Percentiles rank a stretch among this genome's conserved stretches.
phyloP scores from a whole-genome alignment of 2,888 invertebrate species.

The Coelopa pilipes region DNA sequence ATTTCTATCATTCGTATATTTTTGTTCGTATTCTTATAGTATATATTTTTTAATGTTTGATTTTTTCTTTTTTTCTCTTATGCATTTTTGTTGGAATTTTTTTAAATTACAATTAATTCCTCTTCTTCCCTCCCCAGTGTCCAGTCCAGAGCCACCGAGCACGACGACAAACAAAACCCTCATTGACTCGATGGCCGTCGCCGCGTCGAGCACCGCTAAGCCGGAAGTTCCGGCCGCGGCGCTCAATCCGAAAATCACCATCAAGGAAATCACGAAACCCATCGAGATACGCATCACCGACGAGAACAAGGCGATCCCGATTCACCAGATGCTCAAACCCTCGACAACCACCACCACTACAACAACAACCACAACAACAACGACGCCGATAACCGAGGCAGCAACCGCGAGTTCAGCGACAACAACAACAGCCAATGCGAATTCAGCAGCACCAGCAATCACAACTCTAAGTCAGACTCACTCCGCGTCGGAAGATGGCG shows the following conservation, averaged over 20 bases:
- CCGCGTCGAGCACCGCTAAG: constrained; percentile 40
- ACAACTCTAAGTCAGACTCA: background rate
- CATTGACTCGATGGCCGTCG: constrained; percentile 26
- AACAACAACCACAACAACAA: constrained; percentile 44
- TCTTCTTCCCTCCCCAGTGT: constrained; percentile 8
- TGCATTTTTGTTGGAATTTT: background rate
- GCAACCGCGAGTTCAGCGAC: constrained; percentile 39
- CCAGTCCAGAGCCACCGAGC: constrained; percentile 19
- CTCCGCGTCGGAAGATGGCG: background rate
- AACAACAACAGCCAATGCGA: constrained; percentile 36
- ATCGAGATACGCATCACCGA: constrained; percentile 65
- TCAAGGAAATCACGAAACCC: constrained; percentile 66
- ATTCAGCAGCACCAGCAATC: constrained; percentile 26
- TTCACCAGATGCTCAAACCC: constrained; percentile 55
- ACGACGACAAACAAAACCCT: constrained; percentile 38
- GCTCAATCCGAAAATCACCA: constrained; percentile 63
- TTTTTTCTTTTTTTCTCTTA: background rate
- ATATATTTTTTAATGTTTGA: background rate
- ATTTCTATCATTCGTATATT: no score
- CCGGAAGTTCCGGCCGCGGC: constrained; percentile 42
- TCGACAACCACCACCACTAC: constrained; percentile 42
- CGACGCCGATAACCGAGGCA: constrained; percentile 35
- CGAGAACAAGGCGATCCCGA: constrained; percentile 58
- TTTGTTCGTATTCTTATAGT: no score
- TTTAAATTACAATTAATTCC: background rate